Conservation (phyloP, 2,888 invertebrate genomes). For the Hofmannophila pseudospretella region DNA sequence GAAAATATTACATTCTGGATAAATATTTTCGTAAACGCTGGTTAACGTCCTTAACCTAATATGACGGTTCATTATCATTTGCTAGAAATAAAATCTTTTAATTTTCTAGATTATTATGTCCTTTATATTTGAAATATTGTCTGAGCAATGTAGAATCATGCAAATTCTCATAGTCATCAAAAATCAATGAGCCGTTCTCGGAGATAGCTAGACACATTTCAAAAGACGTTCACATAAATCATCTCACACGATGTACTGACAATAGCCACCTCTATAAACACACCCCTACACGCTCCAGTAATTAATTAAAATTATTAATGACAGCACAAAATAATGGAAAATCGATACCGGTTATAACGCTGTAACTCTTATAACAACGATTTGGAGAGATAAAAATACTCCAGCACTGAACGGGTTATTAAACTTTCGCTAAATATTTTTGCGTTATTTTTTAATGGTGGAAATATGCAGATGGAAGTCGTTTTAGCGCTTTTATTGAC, state of each 20-base stretch:
- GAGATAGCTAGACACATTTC: conserved; percentile 23
- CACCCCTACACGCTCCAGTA: conserved; percentile 37
- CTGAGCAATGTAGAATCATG: conserved; percentile 8
- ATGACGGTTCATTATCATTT: too few species aligned
- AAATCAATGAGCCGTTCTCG: conserved; percentile 64
- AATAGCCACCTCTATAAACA: conserved; percentile 45
- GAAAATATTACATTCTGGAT: too few species aligned
- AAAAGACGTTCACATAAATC: conserved; percentile 58
- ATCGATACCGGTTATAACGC: conserved; percentile 48
- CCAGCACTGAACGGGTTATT: conserved; percentile 44
- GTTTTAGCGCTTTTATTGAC: conserved; percentile 58
- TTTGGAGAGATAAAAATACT: conserved; percentile 15
- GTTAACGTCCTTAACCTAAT: too few species aligned
- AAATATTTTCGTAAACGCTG: too few species aligned
- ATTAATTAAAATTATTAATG: conserved; percentile 76
- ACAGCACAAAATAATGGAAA: conserved; percentile 64
- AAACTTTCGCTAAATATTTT: conserved; percentile 34
- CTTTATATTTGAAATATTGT: too few species aligned
- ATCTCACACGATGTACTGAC: conserved; percentile 49
- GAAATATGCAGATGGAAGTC: conserved; percentile 38
- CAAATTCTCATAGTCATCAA: conserved; percentile 46
- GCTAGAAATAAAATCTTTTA: too few species aligned
- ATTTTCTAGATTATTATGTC: too few species aligned
- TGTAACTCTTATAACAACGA: conserved; percentile 2
- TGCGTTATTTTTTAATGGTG: conserved; percentile 32